phyloP scores from a whole-genome alignment of 2,888 invertebrate genomes.

The Acrocyrtus sp. region DNA sequence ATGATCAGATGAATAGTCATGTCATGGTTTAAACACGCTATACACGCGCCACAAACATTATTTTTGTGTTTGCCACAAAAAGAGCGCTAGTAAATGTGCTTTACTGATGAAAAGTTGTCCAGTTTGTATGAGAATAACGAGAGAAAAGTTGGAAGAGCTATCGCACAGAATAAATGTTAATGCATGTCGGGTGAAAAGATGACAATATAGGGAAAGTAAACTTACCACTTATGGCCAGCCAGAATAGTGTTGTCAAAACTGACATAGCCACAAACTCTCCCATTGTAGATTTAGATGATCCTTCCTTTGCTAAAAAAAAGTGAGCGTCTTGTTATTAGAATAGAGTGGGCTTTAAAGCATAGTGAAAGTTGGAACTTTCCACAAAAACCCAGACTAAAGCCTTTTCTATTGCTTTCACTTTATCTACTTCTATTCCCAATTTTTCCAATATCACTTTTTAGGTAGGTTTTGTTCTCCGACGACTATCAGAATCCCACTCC shows the following conservation, averaged over 20 bases:
- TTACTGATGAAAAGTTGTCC: too few species aligned
- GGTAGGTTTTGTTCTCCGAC: conserved; percentile 10
- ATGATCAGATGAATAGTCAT: conserved; percentile 36
- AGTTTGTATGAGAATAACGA: too few species aligned
- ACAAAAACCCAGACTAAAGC: too few species aligned
- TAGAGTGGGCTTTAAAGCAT: too few species aligned
- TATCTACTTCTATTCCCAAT: background rate
- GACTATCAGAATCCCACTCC: background rate
- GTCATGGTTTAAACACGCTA: conserved; percentile 1
- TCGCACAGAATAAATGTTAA: background rate
- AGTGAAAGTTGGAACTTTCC: too few species aligned
- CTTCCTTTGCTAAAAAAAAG: background rate
- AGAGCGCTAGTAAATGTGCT: too few species aligned
- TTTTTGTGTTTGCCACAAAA: too few species aligned
- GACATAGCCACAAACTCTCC: conserved; percentile 58
- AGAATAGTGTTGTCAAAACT: conserved; percentile 59
- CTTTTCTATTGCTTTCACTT: too few species aligned
- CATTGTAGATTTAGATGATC: conserved; percentile 48
- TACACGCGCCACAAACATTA: too few species aligned
- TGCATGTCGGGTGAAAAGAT: background rate
- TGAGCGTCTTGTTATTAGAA: background rate
- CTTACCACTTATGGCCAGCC: conserved; percentile 62
- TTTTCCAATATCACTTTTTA: conserved; percentile 8
- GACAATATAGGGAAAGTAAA: conserved; percentile 35
- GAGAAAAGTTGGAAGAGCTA: background rate